Base-by-base conservation (phyloP, 2,797 vertebrate genomes). In the Ceyx erithaca region DNA sequence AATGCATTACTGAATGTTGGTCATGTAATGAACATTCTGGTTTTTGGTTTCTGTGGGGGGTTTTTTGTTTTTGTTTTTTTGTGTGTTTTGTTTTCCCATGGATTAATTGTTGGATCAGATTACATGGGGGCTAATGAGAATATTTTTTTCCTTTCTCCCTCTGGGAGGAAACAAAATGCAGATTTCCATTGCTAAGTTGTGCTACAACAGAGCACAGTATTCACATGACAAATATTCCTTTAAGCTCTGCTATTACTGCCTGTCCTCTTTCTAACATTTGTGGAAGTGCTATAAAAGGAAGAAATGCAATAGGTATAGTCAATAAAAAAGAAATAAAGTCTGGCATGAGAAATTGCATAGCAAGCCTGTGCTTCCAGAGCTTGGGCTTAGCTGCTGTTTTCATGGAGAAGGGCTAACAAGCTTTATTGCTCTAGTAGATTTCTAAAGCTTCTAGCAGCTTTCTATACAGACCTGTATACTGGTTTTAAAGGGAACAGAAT, bases 311-410 rank as follows among this genome's bases (percentile, higher is more conserved):
- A 31, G 31, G 4, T 51, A 21, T 61, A 86, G 76, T 46, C 73
- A 89, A 84, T 85, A 73, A 81, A 81, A 88, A 62, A 57, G 70
- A 92, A 95, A 89, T 84, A 84, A 84, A 73, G 10, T 78, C 82
- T 86, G n/a, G 59, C 68, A 37, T 67, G 49, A 94, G 67, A 88
- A 88, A 90, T 4, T 76, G n/a, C 49, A 12, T 7, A 43, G 45
- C 5, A 31, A 69, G 16, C 12, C 41, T 0, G 0, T 25, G 31
- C 43, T 83, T 86, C 64, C 64, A 86, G 61, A 57, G 6, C 30
- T 64, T 66, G 40, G 71, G 23, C 30, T 85, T 81, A 76, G 46
- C 46, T 70, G 30, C 7, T 76, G 49, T 37, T 57, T 80, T 28
- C 31, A 25, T 43, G 57, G 48, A 61, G 37, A 31, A 73, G 10